Evolutionary conservation across 2,113 vertebrate species (phyloP), one percentile per base, ranked within the genome.

Genomic region (Nothobranchius kuhntae): DNA sequence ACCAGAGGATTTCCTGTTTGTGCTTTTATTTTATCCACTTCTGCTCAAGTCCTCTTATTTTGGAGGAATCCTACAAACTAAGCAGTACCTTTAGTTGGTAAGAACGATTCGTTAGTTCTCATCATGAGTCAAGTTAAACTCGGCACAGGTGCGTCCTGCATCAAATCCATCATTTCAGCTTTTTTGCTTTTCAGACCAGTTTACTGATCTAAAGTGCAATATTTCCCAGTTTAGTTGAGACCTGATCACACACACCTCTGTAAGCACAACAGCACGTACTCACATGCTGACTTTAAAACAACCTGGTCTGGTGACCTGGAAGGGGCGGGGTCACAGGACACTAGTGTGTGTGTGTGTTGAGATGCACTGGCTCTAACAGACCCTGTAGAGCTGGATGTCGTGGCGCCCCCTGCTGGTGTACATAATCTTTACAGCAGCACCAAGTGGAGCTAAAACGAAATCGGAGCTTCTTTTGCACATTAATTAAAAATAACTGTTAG

Each of bases 391-490:
- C 30, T 30, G 30, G 10, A 4, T 3, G 55, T 26, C 3, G 24
- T 3, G 51, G 26, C 50, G 13, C 50, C 51, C 47, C 68, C 59
- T 62, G 13, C n/a, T 61, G 59, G 59, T 36, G 13, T n/a, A 68
- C 78, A 65, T 24, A 38, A 59, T 78, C 62, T 53, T 72, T 48
- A 65, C 55, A 5, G 68, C 73, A 85, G 72, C 71, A 15, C 68
- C 68, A 54, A 67, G 64, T 75, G 9, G 50, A 70, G 53, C 55
- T 82, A 84, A 85, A 72, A 81, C 94, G 85, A 75, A 72, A 79
- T 78, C 89, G 88, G 84, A 80, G 92, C 93, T 93, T 93, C 65
- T 88, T 83, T 94, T 94, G 95, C 94, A 95, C 94, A 89, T 91
- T 82, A 86, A 87, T 78, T 84, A 87, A 45, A 46, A 53, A 44